Percentiles rank a stretch among this genome's conserved stretches.
Evolutionary conservation across 2,113 vertebrate species (phyloP).

Genomic region (Phyllostomus hastatus): DNA sequence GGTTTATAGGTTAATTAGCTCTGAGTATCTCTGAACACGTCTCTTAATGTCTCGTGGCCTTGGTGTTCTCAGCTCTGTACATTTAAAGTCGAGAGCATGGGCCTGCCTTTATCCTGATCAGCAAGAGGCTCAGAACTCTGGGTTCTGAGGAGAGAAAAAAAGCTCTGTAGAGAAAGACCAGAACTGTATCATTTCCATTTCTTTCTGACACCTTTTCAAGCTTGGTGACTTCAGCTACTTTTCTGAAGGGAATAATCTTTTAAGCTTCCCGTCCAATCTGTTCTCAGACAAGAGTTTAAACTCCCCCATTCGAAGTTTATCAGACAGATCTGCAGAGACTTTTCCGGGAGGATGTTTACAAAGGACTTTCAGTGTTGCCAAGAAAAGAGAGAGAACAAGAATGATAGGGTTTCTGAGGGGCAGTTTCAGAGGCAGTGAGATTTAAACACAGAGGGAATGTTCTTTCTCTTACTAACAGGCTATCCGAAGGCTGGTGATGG

Average conservation of each 20-base stretch:
- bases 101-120: neutral
- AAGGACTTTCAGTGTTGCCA: constrained; percentile 36
- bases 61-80: neutral
- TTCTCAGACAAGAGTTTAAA: constrained; percentile 33
- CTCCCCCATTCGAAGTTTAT: constrained; percentile 20
- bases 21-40: neutral
- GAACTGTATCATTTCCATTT: neutral
- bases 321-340: constrained; percentile 52
- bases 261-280: constrained; percentile 7
- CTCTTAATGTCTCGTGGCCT: neutral
- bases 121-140: neutral
- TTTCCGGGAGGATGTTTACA: constrained; percentile 66
- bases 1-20: neutral
- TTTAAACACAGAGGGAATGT: constrained; percentile 46
- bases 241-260: constrained; percentile 28
- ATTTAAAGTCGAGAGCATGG: neutral
- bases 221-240: neutral
- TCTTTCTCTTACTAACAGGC: neutral
- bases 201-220: neutral
- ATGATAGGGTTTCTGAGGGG: constrained; percentile 60
- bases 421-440: constrained; percentile 34
- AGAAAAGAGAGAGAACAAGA: constrained; percentile 34
- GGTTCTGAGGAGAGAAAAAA: neutral
- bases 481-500: neutral
- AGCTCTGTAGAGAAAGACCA: neutral